Conservation (phyloP, 2,888 invertebrate genomes). For the Tanaodytes sp. region DNA sequence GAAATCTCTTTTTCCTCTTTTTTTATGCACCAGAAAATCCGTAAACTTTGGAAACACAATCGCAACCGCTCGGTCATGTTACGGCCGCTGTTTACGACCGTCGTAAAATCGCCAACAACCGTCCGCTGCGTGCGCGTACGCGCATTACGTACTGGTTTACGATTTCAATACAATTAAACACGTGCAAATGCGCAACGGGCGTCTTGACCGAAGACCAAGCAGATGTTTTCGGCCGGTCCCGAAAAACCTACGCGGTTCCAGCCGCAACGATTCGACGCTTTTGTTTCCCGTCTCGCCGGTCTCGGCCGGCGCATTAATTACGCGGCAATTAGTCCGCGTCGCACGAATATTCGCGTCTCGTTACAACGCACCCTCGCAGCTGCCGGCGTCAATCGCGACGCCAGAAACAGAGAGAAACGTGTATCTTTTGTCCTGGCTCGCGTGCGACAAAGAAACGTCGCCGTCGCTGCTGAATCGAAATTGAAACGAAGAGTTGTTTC, state of each 20-base stretch:
- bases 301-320: not conserved
- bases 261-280: not conserved
- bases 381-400: conserved; percentile 18
- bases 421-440: conserved; percentile 25
- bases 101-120: conserved; percentile 30
- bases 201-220: conserved; percentile 1
- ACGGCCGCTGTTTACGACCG: conserved; percentile 24
- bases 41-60: too few relatives aligned
- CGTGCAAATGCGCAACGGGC: conserved; percentile 34
- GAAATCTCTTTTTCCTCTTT: too few relatives aligned
- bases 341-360: conserved; percentile 22
- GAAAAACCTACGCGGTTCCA: not conserved
- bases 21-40: too few relatives aligned
- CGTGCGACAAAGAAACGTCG: conserved; percentile 29
- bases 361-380: conserved; percentile 17
- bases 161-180: conserved; percentile 25
- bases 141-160: conserved; percentile 24
- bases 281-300: not conserved
- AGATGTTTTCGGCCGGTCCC: too few relatives aligned
- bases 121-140: too few relatives aligned
- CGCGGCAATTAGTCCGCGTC: conserved; percentile 12
- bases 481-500: conserved; percentile 38
- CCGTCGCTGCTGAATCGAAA: too few relatives aligned
- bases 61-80: not conserved
- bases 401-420: too few relatives aligned